Base-by-base conservation (phyloP, 1,140 invertebrate genomes). In the Panagrolaimus sp. region DNA sequence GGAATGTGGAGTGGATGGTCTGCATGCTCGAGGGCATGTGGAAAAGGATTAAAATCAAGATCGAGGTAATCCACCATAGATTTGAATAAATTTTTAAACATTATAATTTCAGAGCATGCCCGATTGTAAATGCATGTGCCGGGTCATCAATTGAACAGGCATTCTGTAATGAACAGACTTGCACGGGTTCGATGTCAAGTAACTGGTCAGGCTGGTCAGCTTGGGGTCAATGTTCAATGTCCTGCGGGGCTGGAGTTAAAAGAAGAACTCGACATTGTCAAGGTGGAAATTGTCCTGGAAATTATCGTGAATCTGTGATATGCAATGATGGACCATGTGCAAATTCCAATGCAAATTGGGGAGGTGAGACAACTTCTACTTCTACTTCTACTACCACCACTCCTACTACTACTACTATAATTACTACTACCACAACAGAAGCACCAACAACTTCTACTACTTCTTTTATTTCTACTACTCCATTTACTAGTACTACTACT, bases 1-100 rank as follows among this genome's bases (percentile, higher is more conserved):
- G 68, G 68, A 45, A 52, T 38, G n/a, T 83, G 79, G 79, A 74
- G 71, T 58, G 66, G 45, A 17, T 89, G 88, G 88, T 84, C 84
- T 1, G 83, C 83, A 14, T 89, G 88, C 78, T 85, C 84, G 10
- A 85, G 83, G 15, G 85, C 85, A 0, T 89, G 88, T 76, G 88
- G 88, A 1, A 83, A 83, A 62, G 88, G 88, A 3, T 80, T 83
- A 32, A 76, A 84, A 65, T 83, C 84, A 8, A 78, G 88, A 55
- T 64, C 63, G 12, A 21, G 52, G 52, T 58, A 7, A 58, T 21
- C 32, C n/a, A n/a, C n/a, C 45, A 10, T 48, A 48, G 21, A 3
- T 48, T 58, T 58, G 15, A 14, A 15, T 48, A 48, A 24, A 2
- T 21, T 21, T 58, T 5, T 24, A 58, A 21, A 58, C 52, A 48